A percentile compares a stretch with the other conserved stretches of the same genome.
phyloP scores from a whole-genome alignment of 2,888 invertebrate genomes.

The Drosophila fungiperda region DNA sequence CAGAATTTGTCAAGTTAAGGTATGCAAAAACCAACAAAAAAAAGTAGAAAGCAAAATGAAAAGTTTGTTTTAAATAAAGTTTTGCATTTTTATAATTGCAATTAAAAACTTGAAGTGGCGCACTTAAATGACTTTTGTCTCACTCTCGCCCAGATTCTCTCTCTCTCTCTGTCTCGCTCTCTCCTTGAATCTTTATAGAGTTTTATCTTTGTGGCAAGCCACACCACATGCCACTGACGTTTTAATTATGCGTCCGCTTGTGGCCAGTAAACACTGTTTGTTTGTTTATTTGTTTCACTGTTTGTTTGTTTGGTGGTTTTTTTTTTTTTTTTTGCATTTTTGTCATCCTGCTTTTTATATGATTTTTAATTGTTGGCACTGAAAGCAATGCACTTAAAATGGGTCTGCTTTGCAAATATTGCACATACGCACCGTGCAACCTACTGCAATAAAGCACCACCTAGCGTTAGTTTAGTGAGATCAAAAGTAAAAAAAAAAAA shows the following conservation, averaged over 20 bases:
- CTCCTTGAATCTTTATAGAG: slow-evolving; percentile 6
- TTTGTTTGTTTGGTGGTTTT: neutral
- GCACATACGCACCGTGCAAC: slow-evolving; percentile 66
- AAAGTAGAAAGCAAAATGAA: slow-evolving; percentile 15
- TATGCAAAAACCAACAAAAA: neutral
- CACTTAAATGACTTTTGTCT: slow-evolving; percentile 67
- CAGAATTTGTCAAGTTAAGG: slow-evolving; percentile 11
- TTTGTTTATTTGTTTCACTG: slow-evolving; percentile 5
- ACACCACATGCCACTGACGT: slow-evolving; percentile 73
- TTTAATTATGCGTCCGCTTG: slow-evolving; percentile 76
- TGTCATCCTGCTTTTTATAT: slow-evolving; percentile 11
- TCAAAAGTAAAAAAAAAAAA: slow-evolving; percentile 38
- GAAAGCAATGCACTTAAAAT: slow-evolving; percentile 70
- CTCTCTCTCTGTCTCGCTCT: neutral
- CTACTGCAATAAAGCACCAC: slow-evolving; percentile 9
- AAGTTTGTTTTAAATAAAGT: slow-evolving; percentile 59
- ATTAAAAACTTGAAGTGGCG: slow-evolving; percentile 67
- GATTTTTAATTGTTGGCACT: slow-evolving; percentile 55
- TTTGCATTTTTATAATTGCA: slow-evolving; percentile 68
- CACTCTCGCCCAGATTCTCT: neutral
- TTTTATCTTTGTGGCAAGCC: slow-evolving; percentile 67
- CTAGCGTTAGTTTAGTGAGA: slow-evolving; percentile 12
- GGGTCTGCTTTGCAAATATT: slow-evolving; percentile 30
- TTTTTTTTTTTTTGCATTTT: neutral
- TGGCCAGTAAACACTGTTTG: slow-evolving; percentile 38